Evolutionary conservation across 1,140 invertebrate species (phyloP).

Genomic region (Temnothorax nylanderi): DNA sequence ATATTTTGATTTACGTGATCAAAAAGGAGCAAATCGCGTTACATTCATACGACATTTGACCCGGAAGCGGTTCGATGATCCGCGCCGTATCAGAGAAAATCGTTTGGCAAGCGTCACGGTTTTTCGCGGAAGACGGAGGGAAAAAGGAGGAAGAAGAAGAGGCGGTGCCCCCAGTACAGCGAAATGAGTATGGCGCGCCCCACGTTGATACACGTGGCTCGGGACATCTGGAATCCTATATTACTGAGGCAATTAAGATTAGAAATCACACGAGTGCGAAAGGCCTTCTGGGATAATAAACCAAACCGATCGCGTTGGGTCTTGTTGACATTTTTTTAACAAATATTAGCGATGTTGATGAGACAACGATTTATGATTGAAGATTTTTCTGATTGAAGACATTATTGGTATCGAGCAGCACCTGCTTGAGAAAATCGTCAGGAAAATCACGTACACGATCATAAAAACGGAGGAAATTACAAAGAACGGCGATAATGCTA

Average conservation of each 20-base stretch:
- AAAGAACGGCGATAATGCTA: not conserved
- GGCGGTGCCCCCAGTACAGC: slow-evolving; percentile 57
- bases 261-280: not conserved
- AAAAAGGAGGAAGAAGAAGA: slow-evolving; percentile 8
- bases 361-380: not conserved
- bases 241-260: slow-evolving; percentile 25
- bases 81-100: not conserved
- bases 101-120: not conserved
- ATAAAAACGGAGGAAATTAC: not conserved
- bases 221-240: slow-evolving; percentile 19
- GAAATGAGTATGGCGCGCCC: slow-evolving; percentile 27
- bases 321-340: not conserved
- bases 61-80: slow-evolving; percentile 3
- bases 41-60: slow-evolving; percentile 9
- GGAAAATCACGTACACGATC: not conserved
- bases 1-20: slow-evolving; percentile 4
- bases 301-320: not conserved
- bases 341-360: not conserved
- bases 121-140: not conserved
- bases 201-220: slow-evolving; percentile 60
- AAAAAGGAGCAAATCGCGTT: not conserved
- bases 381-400: not conserved
- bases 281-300: not conserved
- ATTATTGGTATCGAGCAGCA: not conserved
- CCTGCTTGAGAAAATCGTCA: not conserved